A percentile compares a stretch with the other conserved stretches of the same genome.
phyloP scores from a whole-genome alignment of 2,888 invertebrate genomes.

The Parnassius mnemosyne region DNA sequence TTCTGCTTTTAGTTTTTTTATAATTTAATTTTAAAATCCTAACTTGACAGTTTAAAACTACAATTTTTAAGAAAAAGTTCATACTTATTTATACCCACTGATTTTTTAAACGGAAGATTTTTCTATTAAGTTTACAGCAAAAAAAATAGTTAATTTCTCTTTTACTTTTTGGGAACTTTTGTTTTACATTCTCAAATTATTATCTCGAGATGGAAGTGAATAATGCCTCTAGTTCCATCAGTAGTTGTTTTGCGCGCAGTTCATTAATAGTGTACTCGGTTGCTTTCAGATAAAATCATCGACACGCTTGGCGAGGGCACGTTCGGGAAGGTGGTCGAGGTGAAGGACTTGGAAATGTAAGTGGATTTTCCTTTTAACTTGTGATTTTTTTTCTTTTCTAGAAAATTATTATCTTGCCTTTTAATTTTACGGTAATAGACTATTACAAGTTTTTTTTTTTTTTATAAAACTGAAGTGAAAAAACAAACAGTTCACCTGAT shows the following conservation, averaged over 20 bases:
- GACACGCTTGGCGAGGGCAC: constrained; percentile 99
- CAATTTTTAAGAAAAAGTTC: constrained; percentile 4
- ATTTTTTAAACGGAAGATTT: background rate
- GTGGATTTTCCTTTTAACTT: constrained; percentile 52
- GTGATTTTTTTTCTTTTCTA: too few species aligned
- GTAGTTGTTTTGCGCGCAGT: constrained; percentile 52
- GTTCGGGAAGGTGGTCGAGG: constrained; percentile 99
- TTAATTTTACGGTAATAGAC: too few species aligned
- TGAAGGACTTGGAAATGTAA: constrained; percentile 97
- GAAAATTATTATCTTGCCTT: too few species aligned
- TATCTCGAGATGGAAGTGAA: constrained; percentile 29
- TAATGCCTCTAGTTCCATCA: constrained; percentile 57
- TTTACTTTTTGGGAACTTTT: background rate
- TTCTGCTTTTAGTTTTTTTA: constrained; percentile 37
- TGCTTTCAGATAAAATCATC: constrained; percentile 98
- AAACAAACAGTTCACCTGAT: too few species aligned
- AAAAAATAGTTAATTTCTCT: constrained; percentile 2
- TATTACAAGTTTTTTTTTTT: too few species aligned
- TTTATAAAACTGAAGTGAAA: too few species aligned
- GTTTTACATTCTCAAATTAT: background rate
- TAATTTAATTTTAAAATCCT: constrained; percentile 34
- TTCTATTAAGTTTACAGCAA: constrained; percentile 3
- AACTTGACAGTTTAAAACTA: background rate
- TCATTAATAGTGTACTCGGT: constrained; percentile 69
- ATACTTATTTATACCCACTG: background rate